These are phyloP conservation scores for Bolborhynchus lineola DNA, from an alignment of 2,113 vertebrate species.

Conservation along the genomic window DNA sequence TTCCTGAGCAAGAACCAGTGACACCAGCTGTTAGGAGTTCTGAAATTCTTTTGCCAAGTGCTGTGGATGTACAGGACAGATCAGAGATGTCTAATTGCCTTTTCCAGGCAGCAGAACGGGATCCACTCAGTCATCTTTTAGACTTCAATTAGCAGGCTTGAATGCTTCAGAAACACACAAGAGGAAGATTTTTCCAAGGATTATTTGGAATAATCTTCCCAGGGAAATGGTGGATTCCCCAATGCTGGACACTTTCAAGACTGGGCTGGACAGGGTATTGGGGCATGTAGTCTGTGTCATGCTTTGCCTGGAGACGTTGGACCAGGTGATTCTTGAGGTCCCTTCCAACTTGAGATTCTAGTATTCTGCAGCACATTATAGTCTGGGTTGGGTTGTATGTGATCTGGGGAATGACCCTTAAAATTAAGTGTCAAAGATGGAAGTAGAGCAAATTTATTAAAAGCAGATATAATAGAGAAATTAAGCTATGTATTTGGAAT, in stretches of 20 bases:
- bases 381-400: not conserved
- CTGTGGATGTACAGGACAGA: not conserved
- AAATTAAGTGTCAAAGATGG: not conserved
- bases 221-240: not conserved
- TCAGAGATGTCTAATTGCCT: not conserved
- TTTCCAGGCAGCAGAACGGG: not conserved
- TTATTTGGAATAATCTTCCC: not conserved
- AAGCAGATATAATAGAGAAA: not conserved
- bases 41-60: not conserved
- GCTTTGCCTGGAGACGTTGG: not conserved
- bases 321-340: not conserved
- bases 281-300: not conserved
- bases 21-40: not conserved
- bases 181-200: not conserved
- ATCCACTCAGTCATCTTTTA: not conserved
- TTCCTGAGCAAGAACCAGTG: not conserved
- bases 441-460: not conserved
- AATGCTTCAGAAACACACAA: not conserved
- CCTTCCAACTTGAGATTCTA: not conserved
- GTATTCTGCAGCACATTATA: not conserved
- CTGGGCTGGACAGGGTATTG: not conserved
- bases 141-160: not conserved
- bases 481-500: not conserved
- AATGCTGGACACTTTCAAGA: not conserved
- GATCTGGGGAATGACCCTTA: not conserved